These are phyloP conservation scores for Netta rufina DNA, from an alignment of 2,797 vertebrate genomes.

Conservation along the genomic window DNA sequence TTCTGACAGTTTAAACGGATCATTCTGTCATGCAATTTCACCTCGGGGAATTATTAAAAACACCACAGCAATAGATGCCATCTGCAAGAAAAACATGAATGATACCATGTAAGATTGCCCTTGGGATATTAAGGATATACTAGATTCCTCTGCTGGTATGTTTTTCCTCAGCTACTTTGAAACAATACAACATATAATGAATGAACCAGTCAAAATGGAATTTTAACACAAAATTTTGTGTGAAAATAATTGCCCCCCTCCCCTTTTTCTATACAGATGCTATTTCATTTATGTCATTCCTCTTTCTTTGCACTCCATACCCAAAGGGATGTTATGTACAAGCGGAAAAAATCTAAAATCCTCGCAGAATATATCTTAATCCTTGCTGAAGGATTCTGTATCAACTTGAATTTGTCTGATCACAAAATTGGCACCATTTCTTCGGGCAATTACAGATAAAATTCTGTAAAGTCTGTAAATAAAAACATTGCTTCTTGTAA, in stretches of 20 bases:
- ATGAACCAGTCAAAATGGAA: neutral
- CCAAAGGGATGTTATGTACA: neutral
- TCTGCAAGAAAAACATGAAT: neutral
- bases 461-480: neutral
- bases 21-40: slow-evolving; percentile 10
- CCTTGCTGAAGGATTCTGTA: neutral
- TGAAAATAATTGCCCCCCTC: neutral
- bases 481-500: neutral
- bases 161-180: neutral
- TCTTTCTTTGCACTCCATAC: neutral
- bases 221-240: neutral
- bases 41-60: slow-evolving; percentile 30
- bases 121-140: neutral
- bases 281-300: neutral
- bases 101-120: neutral
- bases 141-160: neutral
- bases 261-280: neutral
- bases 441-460: neutral
- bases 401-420: neutral
- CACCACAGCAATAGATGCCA: neutral
- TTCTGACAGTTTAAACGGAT: slow-evolving; percentile 14
- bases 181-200: neutral
- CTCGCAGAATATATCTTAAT: neutral
- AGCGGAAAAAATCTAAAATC: neutral
- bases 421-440: neutral